Conservation (phyloP, 2,113 vertebrate species). For the Calypte anna region DNA sequence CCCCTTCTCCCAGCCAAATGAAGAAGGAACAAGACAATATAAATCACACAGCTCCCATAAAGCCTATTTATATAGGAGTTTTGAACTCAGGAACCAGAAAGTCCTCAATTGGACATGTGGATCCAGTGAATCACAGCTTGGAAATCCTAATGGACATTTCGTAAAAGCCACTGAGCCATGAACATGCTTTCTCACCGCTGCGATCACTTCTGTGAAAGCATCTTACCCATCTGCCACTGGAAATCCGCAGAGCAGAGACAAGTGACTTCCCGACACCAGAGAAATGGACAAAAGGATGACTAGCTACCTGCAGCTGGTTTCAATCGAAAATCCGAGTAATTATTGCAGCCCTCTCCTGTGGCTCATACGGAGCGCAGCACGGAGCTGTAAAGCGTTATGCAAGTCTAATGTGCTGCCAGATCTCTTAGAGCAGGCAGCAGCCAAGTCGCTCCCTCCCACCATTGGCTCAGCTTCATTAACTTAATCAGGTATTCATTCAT, state of each 20-base stretch:
- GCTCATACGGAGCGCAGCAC: slow-evolving; percentile 75
- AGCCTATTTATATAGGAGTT: slow-evolving; percentile 1
- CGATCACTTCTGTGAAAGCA: neutral
- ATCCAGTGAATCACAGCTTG: slow-evolving; percentile 1
- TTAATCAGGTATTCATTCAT: slow-evolving; percentile 95
- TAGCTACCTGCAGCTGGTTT: slow-evolving; percentile 72
- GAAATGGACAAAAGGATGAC: slow-evolving; percentile 59
- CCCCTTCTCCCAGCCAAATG: neutral
- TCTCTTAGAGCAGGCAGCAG: slow-evolving; percentile 80
- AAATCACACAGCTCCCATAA: neutral
- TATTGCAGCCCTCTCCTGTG: slow-evolving; percentile 65
- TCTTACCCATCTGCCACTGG: slow-evolving; percentile 25
- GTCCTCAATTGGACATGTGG: neutral
- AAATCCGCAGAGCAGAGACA: neutral
- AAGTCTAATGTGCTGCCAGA: slow-evolving; percentile 85
- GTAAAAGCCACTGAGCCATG: slow-evolving; percentile 22
- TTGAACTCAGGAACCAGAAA: slow-evolving; percentile 1
- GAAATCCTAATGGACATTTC: slow-evolving; percentile 25
- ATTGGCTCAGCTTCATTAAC: slow-evolving; percentile 80
- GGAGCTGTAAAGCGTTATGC: slow-evolving; percentile 80
- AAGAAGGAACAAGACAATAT: neutral
- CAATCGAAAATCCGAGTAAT: slow-evolving; percentile 53
- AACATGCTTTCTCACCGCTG: slow-evolving; percentile 13
- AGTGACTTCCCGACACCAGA: slow-evolving; percentile 30
- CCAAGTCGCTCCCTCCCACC: slow-evolving; percentile 77